Conservation (phyloP, 2,888 invertebrate species). For the Fabriciana adippe region DNA sequence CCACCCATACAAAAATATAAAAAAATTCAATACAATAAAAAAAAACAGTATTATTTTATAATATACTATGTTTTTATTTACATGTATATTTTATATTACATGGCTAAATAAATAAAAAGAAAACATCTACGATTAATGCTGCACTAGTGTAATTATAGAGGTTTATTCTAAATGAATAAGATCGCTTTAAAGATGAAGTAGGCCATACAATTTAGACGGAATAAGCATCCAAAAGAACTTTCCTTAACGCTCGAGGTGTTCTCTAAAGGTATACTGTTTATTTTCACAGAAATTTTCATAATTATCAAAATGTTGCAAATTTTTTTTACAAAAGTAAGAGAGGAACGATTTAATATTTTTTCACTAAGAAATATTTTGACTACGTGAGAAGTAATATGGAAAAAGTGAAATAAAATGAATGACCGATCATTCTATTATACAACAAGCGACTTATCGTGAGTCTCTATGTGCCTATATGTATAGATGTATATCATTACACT, state of each 20-base stretch:
- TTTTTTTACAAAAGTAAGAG: not conserved
- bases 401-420: too few species aligned
- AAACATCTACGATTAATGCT: not conserved
- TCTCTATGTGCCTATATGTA: too few species aligned
- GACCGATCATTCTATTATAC: too few species aligned
- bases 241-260: constrained; percentile 8
- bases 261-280: not conserved
- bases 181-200: constrained; percentile 16
- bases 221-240: constrained; percentile 13
- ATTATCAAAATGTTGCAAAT: constrained; percentile 17
- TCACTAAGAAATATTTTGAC: too few species aligned
- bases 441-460: too few species aligned
- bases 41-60: too few species aligned
- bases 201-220: constrained; percentile 16
- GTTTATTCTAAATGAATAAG: constrained; percentile 15
- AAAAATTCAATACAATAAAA: too few species aligned
- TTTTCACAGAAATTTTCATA: constrained; percentile 15
- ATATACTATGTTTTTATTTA: too few species aligned
- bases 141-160: constrained; percentile 8
- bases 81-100: not conserved
- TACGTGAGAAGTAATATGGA: too few species aligned
- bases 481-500: too few species aligned
- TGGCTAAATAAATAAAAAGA: not conserved
- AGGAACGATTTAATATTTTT: too few species aligned
- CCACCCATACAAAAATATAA: too few species aligned